These are phyloP conservation scores for Aurelia coerulea DNA, from an alignment of 30 jellyfish, hydroid and myxozoan species.

Conservation along the genomic window DNA sequence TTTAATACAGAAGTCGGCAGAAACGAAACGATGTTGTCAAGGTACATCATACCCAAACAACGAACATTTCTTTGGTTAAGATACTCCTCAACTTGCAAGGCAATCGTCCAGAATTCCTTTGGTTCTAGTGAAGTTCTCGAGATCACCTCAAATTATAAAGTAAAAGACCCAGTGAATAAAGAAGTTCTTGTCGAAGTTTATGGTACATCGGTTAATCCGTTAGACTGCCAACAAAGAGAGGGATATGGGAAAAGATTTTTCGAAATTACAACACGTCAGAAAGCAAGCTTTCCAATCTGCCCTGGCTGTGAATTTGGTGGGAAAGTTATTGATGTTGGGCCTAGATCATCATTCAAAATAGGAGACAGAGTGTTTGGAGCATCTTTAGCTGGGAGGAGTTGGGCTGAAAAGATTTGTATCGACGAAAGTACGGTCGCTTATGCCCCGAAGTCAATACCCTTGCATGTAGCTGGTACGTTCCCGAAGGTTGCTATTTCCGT, in stretches of 20 bases:
- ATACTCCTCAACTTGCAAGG: conserved; percentile 47
- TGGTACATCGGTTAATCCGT: conserved; percentile 56
- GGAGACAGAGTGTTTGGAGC: conserved; percentile 65
- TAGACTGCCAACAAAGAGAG: conserved; percentile 53
- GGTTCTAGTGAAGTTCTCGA: conserved; percentile 54
- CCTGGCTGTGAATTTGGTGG: conserved; percentile 73
- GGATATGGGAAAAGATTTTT: conserved; percentile 49
- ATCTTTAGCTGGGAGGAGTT: conserved; percentile 51
- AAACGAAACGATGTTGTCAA: conserved; percentile 4
- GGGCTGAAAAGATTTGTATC: conserved; percentile 66
- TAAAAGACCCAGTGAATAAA: conserved; percentile 20
- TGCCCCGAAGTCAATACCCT: conserved; percentile 55
- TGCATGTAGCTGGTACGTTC: conserved; percentile 58
- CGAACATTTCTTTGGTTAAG: background rate
- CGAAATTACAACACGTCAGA: conserved; percentile 43
- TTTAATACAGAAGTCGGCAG: no score
- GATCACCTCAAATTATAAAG: conserved; percentile 8
- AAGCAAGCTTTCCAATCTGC: conserved; percentile 37
- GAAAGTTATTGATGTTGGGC: conserved; percentile 35
- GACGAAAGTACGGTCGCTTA: conserved; percentile 47
- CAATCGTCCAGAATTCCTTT: conserved; percentile 51
- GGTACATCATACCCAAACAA: background rate
- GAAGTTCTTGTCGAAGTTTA: conserved; percentile 42
- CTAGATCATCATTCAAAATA: conserved; percentile 18
- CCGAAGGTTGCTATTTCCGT: conserved; percentile 57